Evolutionary conservation across 2,797 vertebrate species (phyloP).

Genomic region (Malurus splendens): DNA sequence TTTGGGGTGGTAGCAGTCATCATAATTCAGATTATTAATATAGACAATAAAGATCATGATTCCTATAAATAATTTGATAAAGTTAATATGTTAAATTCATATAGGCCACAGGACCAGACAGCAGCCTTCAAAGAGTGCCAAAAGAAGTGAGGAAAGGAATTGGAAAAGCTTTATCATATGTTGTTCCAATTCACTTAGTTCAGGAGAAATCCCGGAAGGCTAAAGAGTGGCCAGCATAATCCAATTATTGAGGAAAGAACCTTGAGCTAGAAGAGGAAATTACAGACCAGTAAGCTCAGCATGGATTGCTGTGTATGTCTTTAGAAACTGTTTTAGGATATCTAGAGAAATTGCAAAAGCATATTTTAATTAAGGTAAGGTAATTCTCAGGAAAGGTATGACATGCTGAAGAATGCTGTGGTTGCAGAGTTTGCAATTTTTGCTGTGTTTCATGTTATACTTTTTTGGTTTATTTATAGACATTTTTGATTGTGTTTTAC

Average conservation of each 20-base stretch:
- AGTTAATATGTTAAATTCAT: slow-evolving; percentile 6
- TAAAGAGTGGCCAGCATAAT: slow-evolving; percentile 21
- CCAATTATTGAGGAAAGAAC: slow-evolving; percentile 42
- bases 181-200: slow-evolving; percentile 53
- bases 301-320: neutral
- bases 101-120: neutral
- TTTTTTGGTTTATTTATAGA: neutral
- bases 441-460: neutral
- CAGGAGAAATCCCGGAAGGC: slow-evolving; percentile 26
- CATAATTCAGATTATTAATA: neutral
- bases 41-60: neutral
- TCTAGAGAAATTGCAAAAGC: neutral
- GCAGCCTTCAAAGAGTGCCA: slow-evolving; percentile 10
- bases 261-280: slow-evolving; percentile 2
- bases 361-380: slow-evolving; percentile 38
- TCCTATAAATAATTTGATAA: neutral
- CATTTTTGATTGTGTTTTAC: neutral
- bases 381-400: neutral
- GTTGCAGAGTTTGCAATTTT: neutral
- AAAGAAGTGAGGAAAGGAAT: slow-evolving; percentile 29
- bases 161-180: slow-evolving; percentile 38
- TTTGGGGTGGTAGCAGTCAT: neutral
- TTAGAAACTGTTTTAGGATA: slow-evolving; percentile 6
- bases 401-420: neutral
- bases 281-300: slow-evolving; percentile 12